Conservation (phyloP, 1,140 invertebrate species). For the Uloborus diversus region DNA sequence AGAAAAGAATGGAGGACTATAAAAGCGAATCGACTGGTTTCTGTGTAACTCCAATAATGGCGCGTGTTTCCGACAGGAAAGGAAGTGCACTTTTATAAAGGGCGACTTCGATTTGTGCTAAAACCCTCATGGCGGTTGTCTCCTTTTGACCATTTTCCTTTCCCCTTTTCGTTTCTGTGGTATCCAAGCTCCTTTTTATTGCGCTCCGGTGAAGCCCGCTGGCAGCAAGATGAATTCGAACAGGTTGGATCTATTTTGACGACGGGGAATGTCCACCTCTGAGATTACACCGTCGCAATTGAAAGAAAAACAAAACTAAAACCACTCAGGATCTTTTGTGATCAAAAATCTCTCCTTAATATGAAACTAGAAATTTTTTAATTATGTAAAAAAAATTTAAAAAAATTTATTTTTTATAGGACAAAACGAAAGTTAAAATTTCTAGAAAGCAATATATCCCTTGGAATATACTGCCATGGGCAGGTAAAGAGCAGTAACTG, state of each 20-base stretch:
- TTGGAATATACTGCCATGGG: too few species aligned
- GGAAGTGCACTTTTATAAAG: background rate
- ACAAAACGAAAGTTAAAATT: too few species aligned
- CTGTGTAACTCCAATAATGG: slow-evolving; percentile 27
- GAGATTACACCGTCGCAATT: too few species aligned
- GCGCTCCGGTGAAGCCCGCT: too few species aligned
- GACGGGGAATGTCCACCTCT: background rate
- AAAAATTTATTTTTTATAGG: too few species aligned
- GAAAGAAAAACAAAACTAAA: too few species aligned
- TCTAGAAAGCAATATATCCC: too few species aligned
- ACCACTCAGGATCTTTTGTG: too few species aligned
- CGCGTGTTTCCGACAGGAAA: slow-evolving; percentile 10
- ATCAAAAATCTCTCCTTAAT: too few species aligned
- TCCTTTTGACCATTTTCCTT: background rate
- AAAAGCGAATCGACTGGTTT: slow-evolving; percentile 24
- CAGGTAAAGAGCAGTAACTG: too few species aligned
- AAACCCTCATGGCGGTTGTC: background rate
- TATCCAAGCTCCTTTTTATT: background rate
- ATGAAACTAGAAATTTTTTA: too few species aligned
- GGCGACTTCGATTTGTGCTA: background rate
- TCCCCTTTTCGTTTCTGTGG: background rate
- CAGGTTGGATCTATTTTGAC: background rate
- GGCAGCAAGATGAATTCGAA: background rate
- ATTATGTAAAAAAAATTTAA: too few species aligned
- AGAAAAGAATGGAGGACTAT: background rate